These are phyloP conservation scores for Nerophis ophidion DNA, from an alignment of 2,113 vertebrate species.

Conservation along the genomic window DNA sequence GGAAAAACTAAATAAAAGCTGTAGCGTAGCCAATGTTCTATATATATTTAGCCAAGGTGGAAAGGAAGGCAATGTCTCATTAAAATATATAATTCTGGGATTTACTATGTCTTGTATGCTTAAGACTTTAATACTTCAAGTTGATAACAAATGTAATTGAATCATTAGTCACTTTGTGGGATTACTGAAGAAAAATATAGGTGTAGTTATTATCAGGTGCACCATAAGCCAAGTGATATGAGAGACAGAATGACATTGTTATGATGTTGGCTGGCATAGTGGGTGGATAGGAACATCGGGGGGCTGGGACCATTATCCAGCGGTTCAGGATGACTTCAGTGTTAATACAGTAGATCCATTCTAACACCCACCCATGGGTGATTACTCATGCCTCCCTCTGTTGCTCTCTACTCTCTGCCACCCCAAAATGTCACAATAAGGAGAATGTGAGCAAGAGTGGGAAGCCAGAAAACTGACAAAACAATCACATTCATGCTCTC, in stretches of 20 bases:
- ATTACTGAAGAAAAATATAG: no score
- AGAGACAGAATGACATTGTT: conserved; percentile 47
- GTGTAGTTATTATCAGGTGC: not conserved
- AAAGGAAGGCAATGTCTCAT: not conserved
- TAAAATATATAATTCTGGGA: not conserved
- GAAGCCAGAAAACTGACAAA: conserved; percentile 25
- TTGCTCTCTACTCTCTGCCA: conserved; percentile 19
- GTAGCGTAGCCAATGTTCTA: not conserved
- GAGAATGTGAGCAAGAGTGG: conserved; percentile 37
- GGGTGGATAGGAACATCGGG: conserved; percentile 30
- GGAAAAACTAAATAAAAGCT: no score
- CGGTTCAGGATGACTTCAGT: conserved; percentile 31
- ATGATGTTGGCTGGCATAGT: conserved; percentile 37
- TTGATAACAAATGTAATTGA: not conserved
- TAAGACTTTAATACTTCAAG: no score
- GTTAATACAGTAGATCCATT: conserved; percentile 60
- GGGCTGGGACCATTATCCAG: conserved; percentile 46
- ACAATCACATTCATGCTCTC: not conserved
- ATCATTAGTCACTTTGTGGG: not conserved
- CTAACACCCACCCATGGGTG: conserved; percentile 47
- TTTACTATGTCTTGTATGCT: not conserved
- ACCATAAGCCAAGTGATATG: conserved; percentile 1
- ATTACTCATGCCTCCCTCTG: conserved; percentile 53
- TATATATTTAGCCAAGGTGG: not conserved
- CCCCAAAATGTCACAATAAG: conserved; percentile 35